Evolutionary conservation across 1,140 invertebrate species (phyloP).

Genomic region (Drosophila lini): DNA sequence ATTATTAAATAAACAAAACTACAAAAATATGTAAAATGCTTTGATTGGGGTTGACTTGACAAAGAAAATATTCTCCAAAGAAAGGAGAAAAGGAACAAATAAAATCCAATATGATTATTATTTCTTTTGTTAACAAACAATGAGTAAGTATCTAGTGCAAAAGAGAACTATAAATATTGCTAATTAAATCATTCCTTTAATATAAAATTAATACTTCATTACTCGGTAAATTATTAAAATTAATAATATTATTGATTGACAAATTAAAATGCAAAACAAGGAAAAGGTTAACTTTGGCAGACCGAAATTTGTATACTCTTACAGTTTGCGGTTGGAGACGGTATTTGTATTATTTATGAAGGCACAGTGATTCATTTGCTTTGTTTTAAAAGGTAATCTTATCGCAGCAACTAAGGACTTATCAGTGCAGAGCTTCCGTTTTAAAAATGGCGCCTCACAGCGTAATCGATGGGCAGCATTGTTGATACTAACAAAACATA

Average conservation of each 20-base stretch:
- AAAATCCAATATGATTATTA: neutral
- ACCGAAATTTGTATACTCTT: too few species aligned
- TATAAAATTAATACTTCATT: too few species aligned
- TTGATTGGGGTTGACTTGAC: neutral
- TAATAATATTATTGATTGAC: too few species aligned
- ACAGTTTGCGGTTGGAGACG: too few species aligned
- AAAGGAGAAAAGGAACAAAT: neutral
- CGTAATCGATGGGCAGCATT: constrained; percentile 5
- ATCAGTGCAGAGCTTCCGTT: neutral
- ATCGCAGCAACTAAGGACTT: neutral
- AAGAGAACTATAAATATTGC: neutral
- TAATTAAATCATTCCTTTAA: neutral
- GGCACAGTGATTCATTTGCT: constrained; percentile 1
- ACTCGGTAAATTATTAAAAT: too few species aligned
- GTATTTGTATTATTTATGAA: neutral
- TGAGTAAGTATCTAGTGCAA: neutral
- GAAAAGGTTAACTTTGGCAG: too few species aligned
- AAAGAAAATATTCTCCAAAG: neutral
- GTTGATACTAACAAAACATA: neutral
- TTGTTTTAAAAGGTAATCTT: constrained; percentile 1
- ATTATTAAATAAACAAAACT: constrained; percentile 80
- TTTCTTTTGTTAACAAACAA: constrained; percentile 9
- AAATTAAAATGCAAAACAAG: too few species aligned
- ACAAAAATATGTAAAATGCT: constrained; percentile 37
- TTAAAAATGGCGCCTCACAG: neutral